Conservation (phyloP, 2,888 invertebrate species). For the Drosophila formosana region DNA sequence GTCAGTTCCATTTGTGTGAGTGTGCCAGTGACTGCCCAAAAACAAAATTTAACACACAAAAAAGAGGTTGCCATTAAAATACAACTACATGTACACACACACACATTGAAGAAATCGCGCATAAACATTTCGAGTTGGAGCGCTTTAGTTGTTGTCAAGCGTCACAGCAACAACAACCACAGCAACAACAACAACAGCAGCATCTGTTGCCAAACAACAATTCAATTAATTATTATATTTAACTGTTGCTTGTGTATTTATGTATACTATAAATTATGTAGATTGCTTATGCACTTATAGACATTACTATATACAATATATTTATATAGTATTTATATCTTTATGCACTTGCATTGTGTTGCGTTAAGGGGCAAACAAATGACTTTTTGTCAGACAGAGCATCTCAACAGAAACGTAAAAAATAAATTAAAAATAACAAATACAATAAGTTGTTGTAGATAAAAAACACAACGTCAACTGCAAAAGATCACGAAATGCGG, state of each 20-base stretch:
- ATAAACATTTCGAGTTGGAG: constrained; percentile 42
- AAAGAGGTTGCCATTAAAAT: constrained; percentile 42
- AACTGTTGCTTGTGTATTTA: constrained; percentile 16
- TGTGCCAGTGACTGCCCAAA: constrained; percentile 53
- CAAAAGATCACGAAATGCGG: constrained; percentile 77
- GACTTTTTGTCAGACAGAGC: constrained; percentile 52
- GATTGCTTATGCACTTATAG: constrained; percentile 1
- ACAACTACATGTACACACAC: constrained; percentile 45
- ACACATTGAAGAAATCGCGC: constrained; percentile 36
- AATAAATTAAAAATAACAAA: constrained; percentile 47
- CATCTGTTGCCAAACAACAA: constrained; percentile 43
- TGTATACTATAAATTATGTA: constrained; percentile 3
- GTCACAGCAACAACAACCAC: constrained; percentile 3
- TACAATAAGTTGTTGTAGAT: constrained; percentile 56
- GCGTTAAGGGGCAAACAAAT: constrained; percentile 41
- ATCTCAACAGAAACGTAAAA: constrained; percentile 37
- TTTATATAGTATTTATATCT: background rate
- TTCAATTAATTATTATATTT: constrained; percentile 52
- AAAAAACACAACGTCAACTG: constrained; percentile 71
- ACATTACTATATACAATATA: constrained; percentile 23
- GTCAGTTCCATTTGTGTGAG: constrained; percentile 41
- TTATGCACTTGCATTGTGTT: constrained; percentile 56
- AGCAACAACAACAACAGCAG: constrained; percentile 6
- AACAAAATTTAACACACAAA: constrained; percentile 27
- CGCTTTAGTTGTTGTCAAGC: constrained; percentile 66